Percentiles rank a stretch among this genome's conserved stretches.
These are phyloP conservation scores for Yponomeuta sedellus DNA, from an alignment of 2,888 invertebrate species.

Conservation along the genomic window DNA sequence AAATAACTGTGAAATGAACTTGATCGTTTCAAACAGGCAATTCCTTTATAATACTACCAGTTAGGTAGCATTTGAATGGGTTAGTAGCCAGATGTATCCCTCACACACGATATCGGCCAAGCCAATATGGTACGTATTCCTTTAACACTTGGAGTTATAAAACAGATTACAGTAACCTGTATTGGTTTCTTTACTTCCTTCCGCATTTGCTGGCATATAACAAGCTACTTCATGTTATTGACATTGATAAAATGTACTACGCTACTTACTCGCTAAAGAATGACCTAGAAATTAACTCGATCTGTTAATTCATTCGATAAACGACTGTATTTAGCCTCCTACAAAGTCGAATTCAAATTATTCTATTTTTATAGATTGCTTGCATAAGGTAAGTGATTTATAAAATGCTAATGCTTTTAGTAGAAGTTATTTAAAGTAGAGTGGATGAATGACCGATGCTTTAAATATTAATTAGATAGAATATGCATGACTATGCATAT, in stretches of 20 bases:
- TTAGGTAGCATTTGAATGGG: neutral
- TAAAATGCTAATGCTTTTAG: too few species aligned
- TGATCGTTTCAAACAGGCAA: neutral
- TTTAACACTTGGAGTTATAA: neutral
- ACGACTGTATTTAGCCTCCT: neutral
- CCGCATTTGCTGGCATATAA: neutral
- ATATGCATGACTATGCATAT: too few species aligned
- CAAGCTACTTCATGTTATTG: neutral
- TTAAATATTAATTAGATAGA: too few species aligned
- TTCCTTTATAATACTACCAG: neutral
- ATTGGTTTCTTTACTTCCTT: neutral
- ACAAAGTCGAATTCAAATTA: neutral
- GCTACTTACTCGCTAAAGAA: neutral
- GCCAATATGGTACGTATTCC: neutral
- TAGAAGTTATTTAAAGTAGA: too few species aligned
- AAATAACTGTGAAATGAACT: neutral
- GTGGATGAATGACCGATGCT: too few species aligned
- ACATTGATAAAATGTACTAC: slow-evolving; percentile 1
- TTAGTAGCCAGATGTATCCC: neutral
- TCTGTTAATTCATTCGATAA: neutral
- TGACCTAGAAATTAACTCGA: neutral
- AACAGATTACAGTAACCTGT: neutral
- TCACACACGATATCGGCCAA: neutral
- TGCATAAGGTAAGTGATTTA: neutral
- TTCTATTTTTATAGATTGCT: neutral